A percentile compares a stretch with the other conserved stretches of the same genome.
These are phyloP conservation scores for Microchrysa polita DNA, from an alignment of 2,888 invertebrate species.

Conservation along the genomic window DNA sequence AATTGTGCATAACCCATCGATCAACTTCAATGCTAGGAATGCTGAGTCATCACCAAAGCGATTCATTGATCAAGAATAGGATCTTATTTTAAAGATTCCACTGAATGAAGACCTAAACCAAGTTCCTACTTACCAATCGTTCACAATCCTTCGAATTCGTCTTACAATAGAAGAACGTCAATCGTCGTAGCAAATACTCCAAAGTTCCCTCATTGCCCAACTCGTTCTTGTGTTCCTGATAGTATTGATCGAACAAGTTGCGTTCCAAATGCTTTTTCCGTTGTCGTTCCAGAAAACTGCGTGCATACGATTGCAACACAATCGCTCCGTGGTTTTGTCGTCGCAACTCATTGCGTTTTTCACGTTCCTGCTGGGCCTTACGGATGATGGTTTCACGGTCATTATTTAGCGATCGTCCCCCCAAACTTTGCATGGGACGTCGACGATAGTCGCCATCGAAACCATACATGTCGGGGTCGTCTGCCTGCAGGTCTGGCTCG, in stretches of 20 bases:
- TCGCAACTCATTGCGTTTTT: conserved; percentile 86
- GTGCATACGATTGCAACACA: conserved; percentile 81
- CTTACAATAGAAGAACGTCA: conserved; percentile 81
- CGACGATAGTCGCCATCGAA: conserved; percentile 92
- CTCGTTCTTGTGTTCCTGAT: conserved; percentile 65
- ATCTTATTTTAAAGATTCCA: too few species aligned
- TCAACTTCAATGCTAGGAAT: too few species aligned
- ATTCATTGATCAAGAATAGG: too few species aligned
- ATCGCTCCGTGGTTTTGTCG: conserved; percentile 78
- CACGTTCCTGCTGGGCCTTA: conserved; percentile 85
- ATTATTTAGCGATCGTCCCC: conserved; percentile 80
- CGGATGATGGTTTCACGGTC: conserved; percentile 77
- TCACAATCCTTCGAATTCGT: conserved; percentile 70
- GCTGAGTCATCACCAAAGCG: too few species aligned
- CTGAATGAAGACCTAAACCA: too few species aligned
- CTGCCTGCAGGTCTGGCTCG: too few species aligned
- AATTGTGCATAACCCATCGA: too few species aligned
- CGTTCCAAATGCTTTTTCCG: conserved; percentile 74
- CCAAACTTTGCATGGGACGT: conserved; percentile 87
- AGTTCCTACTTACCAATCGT: conserved; percentile 70
- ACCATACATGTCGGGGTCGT: conserved; percentile 68
- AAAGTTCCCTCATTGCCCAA: conserved; percentile 65
- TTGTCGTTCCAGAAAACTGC: conserved; percentile 79
- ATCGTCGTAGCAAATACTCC: conserved; percentile 70
- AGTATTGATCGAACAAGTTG: conserved; percentile 73